Evolutionary conservation across 2,113 vertebrate species (phyloP).

Genomic region (Tupaia chinensis): DNA sequence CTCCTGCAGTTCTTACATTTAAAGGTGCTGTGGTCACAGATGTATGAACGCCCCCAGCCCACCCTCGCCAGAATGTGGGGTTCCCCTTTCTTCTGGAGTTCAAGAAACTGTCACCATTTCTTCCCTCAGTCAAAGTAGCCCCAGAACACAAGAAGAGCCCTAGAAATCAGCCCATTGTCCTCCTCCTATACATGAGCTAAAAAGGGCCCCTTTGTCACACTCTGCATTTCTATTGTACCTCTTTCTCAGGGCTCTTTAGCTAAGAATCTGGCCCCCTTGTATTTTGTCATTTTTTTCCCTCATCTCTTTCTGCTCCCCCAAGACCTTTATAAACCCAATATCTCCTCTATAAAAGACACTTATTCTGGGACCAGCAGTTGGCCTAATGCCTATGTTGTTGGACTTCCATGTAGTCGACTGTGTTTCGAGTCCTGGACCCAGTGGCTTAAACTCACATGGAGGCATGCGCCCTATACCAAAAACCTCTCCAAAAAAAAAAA

Average conservation of each 20-base stretch:
- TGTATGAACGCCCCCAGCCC: neutral
- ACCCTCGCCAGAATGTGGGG: too few species aligned
- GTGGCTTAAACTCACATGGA: too few species aligned
- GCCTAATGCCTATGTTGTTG: too few species aligned
- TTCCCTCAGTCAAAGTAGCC: neutral
- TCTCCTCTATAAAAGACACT: neutral
- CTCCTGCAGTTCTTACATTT: neutral
- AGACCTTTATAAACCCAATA: neutral
- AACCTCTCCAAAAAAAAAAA: too few species aligned
- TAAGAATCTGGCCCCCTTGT: neutral
- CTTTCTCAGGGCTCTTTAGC: neutral
- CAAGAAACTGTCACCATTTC: neutral
- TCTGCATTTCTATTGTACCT: fast-evolving
- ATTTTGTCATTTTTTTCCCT: neutral
- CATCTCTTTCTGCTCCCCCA: neutral
- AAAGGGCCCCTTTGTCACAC: fast-evolving
- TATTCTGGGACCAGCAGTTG: too few species aligned
- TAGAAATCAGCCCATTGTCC: neutral
- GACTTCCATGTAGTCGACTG: too few species aligned
- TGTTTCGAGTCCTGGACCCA: too few species aligned
- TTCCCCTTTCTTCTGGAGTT: neutral
- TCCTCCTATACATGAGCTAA: fast-evolving
- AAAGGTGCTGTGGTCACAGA: neutral
- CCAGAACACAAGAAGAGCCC: neutral
- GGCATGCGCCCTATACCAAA: too few species aligned